Percentiles rank a stretch among this genome's conserved stretches.
Evolutionary conservation across 2,888 invertebrate species (phyloP).

Genomic region (Parnassius smintheus): DNA sequence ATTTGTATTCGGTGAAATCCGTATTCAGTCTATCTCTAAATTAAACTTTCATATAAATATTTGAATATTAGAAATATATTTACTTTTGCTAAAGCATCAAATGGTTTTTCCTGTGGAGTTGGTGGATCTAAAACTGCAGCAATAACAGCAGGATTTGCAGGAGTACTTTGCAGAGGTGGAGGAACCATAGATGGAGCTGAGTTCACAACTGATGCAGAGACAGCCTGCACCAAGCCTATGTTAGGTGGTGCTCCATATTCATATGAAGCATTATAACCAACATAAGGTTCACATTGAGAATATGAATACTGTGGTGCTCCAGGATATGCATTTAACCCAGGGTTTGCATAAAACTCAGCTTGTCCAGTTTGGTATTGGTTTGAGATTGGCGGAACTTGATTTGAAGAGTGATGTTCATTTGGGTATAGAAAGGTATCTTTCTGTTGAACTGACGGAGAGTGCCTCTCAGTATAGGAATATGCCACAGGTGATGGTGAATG

Average conservation of each 20-base stretch:
- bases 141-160: constrained; percentile 33
- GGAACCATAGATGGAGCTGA: constrained; percentile 42
- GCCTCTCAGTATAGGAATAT: constrained; percentile 10
- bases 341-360: constrained; percentile 25
- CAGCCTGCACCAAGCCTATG: constrained; percentile 41
- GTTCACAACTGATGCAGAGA: constrained; percentile 40
- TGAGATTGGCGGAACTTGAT: constrained; percentile 17
- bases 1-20: too few relatives aligned
- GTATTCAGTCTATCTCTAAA: neutral
- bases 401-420: constrained; percentile 32
- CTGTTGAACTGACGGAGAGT: constrained; percentile 5
- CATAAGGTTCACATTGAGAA: constrained; percentile 31
- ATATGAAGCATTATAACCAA: constrained; percentile 39
- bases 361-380: constrained; percentile 17
- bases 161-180: constrained; percentile 40
- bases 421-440: constrained; percentile 53
- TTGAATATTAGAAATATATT: constrained; percentile 37
- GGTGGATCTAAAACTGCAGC: constrained; percentile 12
- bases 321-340: constrained; percentile 32
- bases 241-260: constrained; percentile 44
- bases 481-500: constrained; percentile 25
- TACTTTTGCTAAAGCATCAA: constrained; percentile 74
- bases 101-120: constrained; percentile 37
- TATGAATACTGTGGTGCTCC: constrained; percentile 25
- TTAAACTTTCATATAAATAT: constrained; percentile 10